Evolutionary conservation across 2,888 invertebrate genomes (phyloP), one percentile per base, ranked within the genome.

Genomic region (Rhorus exstirpatorius): DNA sequence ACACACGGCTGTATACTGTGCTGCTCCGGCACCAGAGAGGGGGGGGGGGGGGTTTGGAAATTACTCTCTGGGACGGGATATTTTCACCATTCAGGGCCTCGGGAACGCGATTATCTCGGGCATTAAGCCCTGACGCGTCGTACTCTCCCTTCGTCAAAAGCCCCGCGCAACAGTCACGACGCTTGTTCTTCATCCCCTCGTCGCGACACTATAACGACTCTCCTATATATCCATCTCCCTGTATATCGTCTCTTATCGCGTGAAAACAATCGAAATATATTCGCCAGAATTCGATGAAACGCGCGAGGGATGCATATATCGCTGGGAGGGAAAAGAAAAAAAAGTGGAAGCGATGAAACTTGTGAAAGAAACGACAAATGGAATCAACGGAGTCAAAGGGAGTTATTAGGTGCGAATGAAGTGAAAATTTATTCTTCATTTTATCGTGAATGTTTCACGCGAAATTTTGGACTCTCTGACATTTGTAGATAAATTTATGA

Each of bases 91-190:
- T 70, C 75, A 82, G 72, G 71, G 71, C 72, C 75, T 81, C 74
- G 84, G 81, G 72, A 79, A 83, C 78, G 78, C 81, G 85, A 78
- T 83, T 81, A 84, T 84, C 84, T 78, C 76, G 75, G 74, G 82
- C 79, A 81, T 80, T 71, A 82, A 74, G 78, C 58, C 65, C 31
- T 46, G 55, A n/a, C 41, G 51, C 71, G 51, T 53, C 78, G 41
- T 61, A 46, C 31, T 38, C 19, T 55, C 26, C 49, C 76, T 53
- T 51, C 65, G 70, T 71, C 76, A 70, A 77, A 74, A 74, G 60
- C 38, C 49, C 60, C 65, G 26, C 1, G 1, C 10, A 38, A 38
- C 63, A 31, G 46, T 21, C 58, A 17, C 77, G 58, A 58, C 53
- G 41, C n/a, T n/a, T n/a, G n/a, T 63, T 53, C 68, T 44, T 81